Evolutionary conservation across 2,888 invertebrate species (phyloP).

Genomic region (Drosophila limbata): DNA sequence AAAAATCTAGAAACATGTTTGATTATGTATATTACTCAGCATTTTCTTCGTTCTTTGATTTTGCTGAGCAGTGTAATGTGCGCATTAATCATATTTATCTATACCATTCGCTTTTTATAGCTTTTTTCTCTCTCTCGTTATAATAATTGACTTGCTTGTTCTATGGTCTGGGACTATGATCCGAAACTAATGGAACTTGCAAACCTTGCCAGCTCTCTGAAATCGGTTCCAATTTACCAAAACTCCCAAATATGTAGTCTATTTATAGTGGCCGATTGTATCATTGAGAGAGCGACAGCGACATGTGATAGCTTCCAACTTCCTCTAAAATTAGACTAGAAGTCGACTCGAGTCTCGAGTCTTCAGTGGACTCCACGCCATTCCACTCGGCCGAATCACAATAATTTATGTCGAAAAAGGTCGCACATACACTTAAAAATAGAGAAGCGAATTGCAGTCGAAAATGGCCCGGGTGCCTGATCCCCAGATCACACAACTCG

Average conservation of each 20-base stretch:
- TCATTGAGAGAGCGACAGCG: slow-evolving; percentile 46
- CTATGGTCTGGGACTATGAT: slow-evolving; percentile 18
- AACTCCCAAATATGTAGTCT: slow-evolving; percentile 6
- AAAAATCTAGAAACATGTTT: no score
- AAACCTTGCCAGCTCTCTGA: slow-evolving; percentile 2
- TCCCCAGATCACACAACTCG: slow-evolving; percentile 24
- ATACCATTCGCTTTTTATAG: slow-evolving; percentile 28
- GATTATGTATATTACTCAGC: no score
- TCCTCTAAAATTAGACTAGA: slow-evolving; percentile 55
- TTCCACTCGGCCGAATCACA: slow-evolving; percentile 33
- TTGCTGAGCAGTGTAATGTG: slow-evolving; percentile 44
- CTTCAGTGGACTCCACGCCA: slow-evolving; percentile 17
- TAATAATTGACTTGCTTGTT: slow-evolving; percentile 18
- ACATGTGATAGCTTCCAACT: slow-evolving; percentile 62
- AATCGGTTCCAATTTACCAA: background rate
- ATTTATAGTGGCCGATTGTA: slow-evolving; percentile 31
- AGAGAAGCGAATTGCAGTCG: slow-evolving; percentile 61
- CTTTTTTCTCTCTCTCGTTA: slow-evolving; percentile 12
- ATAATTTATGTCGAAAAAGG: slow-evolving; percentile 69
- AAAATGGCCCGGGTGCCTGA: slow-evolving; percentile 11
- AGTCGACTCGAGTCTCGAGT: slow-evolving; percentile 25
- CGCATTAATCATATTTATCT: slow-evolving; percentile 38
- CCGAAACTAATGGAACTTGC: slow-evolving; percentile 32
- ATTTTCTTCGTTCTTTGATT: background rate
- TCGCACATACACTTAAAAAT: slow-evolving; percentile 65